These are phyloP conservation scores for Chitala chitala DNA, from an alignment of 2,113 vertebrate species.

Conservation along the genomic window DNA sequence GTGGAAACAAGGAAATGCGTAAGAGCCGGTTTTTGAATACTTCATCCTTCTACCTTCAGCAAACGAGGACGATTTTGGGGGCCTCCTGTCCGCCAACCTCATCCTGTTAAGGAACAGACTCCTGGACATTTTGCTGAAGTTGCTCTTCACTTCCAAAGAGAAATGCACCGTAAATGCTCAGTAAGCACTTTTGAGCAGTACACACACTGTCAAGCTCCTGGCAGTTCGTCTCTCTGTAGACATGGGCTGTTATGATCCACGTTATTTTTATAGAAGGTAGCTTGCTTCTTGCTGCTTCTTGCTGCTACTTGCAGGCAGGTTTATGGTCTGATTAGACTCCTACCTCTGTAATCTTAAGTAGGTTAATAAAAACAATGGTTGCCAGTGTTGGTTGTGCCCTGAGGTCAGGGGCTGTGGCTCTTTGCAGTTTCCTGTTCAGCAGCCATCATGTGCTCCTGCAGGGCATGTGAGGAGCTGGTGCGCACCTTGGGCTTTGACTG, in stretches of 20 bases:
- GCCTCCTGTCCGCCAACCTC: conserved; percentile 86
- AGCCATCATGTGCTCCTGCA: conserved; percentile 41
- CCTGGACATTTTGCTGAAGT: conserved; percentile 84
- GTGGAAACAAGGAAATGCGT: too few species aligned
- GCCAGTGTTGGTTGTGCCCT: too few species aligned
- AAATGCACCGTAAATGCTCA: conserved; percentile 85
- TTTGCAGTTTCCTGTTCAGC: background rate
- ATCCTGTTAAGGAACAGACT: conserved; percentile 90
- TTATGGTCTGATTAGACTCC: background rate
- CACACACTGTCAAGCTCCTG: background rate
- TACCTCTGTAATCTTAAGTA: background rate
- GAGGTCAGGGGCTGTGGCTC: too few species aligned
- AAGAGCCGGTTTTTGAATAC: background rate
- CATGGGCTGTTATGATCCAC: background rate
- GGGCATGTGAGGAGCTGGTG: conserved; percentile 93
- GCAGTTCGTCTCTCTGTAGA: background rate
- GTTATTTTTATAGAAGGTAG: background rate
- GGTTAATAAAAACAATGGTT: too few species aligned
- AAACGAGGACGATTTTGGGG: conserved; percentile 86
- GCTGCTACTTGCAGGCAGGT: background rate
- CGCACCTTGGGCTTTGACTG: conserved; percentile 91
- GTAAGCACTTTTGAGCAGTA: conserved; percentile 62
- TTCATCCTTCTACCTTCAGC: conserved; percentile 52
- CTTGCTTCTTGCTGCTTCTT: too few species aligned
- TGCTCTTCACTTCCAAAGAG: conserved; percentile 89